Base-by-base conservation (phyloP, 2,113 vertebrate species). In the Mobula hypostoma region DNA sequence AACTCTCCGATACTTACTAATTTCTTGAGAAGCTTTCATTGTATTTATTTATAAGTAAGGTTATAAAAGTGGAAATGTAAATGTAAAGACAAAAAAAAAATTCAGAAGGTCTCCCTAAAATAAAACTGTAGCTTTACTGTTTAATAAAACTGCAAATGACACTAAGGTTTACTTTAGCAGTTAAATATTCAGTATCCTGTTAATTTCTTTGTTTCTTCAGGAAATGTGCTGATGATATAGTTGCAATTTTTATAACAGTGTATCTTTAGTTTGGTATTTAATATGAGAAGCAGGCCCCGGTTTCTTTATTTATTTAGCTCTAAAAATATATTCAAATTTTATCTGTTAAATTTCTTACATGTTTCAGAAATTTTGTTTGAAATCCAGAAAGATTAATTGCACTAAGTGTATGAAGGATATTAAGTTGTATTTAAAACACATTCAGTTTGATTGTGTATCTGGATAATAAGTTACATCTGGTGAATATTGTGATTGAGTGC, bases 401-500 rank as follows among this genome's bases (percentile, higher is more conserved):
- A 48, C 19, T 19, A 40, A 72, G 68, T 48, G 9, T 72, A 27
- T 27, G 32, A 27, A 36, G 32, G 66, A 36, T 40, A 91, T 36
- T 70, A 40, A 32, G 17, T 70, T 91, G 88, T 72, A 72, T 92
- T 72, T 92, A 90, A 90, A 32, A 90, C 17, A 40, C 63, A 72
- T 92, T 72, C 90, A 72, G 66, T 92, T 92, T 72, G 66, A 27
- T 92, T 92, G 32, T 72, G 68, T 24, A 92, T 40, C 21, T 92
- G 36, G 56, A 68, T 92, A 21, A 92, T 48, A 92, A 48, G 36
- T 27, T n/a, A 63, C 61, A 63, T 27, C 85, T 88, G 58, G 19
- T 40, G 36, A 93, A 48, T 72, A 24, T 48, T 40, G 24, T 40
- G 70, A 74, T 93, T 76, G 68, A 74, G 48, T 93, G 32, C 72